Base-by-base conservation (phyloP, 2,888 invertebrate species). In the Campopleginae sp. region DNA sequence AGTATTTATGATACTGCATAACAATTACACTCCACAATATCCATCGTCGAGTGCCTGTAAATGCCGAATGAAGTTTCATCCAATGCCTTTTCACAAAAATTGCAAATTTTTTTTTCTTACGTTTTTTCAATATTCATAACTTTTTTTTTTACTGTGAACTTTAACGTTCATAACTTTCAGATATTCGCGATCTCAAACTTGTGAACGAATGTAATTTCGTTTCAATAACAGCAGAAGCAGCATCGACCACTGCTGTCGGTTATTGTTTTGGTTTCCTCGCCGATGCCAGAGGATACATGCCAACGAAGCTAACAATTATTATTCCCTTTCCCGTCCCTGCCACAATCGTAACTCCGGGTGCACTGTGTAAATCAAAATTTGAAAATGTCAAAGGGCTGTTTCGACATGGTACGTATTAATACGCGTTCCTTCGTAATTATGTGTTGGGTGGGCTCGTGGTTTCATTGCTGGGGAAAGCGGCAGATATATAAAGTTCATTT, bases 391-490 rank as follows among this genome's bases (percentile, higher is more conserved):
- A 80, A 84, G 68, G 76, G 44, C 33, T n/a, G n/a, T 84, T 70
- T 80, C 51, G 54, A 76, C 75, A 70, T 33, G 12, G 51, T 14
- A 38, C 38, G 51, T 33, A 75, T 79, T 79, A 75, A 83, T 54
- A 61, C 38, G 70, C 83, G 70, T 76, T 75, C 51, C 61, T 12
- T 54, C 33, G 63, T 44, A 79, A 70, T 79, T 83, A 75, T 42
- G 68, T 31, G 42, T 66, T 5, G 66, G 23, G 31, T 23, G n/a
- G 46, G 71, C 72, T 72, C 19, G 54, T 44, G 7, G 44, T 14
- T 58, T 58, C 27, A 54, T 54, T 27, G 71, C 65, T 17, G 19
- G 19, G 8, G 31, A 68, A 68, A 12, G 19, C 8, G 63, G 48
- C 23, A 17, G 17, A 27, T 27, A 31, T 44, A 33, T 17, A n/a